Percentiles rank a stretch among this genome's conserved stretches.
Conservation (phyloP, 35 echinoderm and acorn worm species). For the Holothuria glaberrima region DNA sequence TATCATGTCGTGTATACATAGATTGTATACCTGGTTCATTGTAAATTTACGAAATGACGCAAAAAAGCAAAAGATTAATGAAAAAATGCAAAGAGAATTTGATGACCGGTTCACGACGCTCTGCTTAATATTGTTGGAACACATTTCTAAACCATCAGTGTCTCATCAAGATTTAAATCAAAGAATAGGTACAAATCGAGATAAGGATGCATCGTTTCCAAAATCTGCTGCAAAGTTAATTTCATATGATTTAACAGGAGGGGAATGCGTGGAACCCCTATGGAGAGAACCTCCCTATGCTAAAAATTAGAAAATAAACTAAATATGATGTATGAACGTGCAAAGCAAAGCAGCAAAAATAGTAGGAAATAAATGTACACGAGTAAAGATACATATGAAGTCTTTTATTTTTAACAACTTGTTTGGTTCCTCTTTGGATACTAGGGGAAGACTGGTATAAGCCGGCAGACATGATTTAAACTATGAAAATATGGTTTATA, state of each 20-base stretch:
- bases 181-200: slow-evolving; percentile 4
- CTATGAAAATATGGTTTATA: not conserved
- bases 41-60: not conserved
- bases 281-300: not conserved
- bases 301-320: not conserved
- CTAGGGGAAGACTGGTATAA: not conserved
- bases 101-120: not conserved
- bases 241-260: slow-evolving; percentile 3
- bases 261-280: not conserved
- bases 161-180: not conserved
- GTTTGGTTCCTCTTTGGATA: not conserved
- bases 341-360: not conserved
- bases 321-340: no score
- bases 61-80: not conserved
- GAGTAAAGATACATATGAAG: not conserved
- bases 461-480: not conserved
- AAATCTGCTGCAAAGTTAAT: not conserved
- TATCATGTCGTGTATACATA: not conserved
- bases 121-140: not conserved
- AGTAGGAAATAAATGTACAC: not conserved
- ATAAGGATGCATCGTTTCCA: not conserved
- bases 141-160: not conserved
- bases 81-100: not conserved
- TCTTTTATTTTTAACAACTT: not conserved
- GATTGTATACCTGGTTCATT: not conserved